These are phyloP conservation scores for Cryptocephalus primarius DNA, from an alignment of 2,888 invertebrate species.

Conservation along the genomic window DNA sequence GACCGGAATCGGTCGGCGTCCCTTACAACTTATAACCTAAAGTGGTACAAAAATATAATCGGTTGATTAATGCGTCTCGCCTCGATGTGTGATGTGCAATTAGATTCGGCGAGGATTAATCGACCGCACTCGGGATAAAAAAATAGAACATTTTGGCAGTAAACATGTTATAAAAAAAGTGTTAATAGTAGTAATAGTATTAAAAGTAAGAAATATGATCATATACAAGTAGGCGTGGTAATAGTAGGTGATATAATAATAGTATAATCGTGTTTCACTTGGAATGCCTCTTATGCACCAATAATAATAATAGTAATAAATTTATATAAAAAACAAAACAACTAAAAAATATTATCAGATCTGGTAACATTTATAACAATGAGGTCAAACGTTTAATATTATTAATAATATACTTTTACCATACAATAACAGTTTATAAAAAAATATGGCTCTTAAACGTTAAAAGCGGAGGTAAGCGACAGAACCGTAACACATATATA, in stretches of 20 bases:
- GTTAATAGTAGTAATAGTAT: constrained; percentile 19
- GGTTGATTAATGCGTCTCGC: no score
- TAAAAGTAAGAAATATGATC: constrained; percentile 15
- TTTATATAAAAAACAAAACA: constrained; percentile 7
- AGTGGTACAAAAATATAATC: no score
- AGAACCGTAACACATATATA: no score
- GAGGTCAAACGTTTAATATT: constrained; percentile 13
- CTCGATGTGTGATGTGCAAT: constrained; percentile 16
- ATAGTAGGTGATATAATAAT: constrained; percentile 6
- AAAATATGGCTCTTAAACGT: no score
- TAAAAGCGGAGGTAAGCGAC: no score
- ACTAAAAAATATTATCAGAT: constrained; percentile 26
- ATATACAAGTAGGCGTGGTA: no score
- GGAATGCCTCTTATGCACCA: constrained; percentile 33
- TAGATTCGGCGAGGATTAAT: no score
- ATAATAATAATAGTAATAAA: constrained; percentile 15
- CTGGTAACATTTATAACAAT: constrained; percentile 33
- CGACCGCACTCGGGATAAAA: constrained; percentile 15
- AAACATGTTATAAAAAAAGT: constrained; percentile 22
- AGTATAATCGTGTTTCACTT: constrained; percentile 25
- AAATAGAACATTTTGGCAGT: constrained; percentile 35
- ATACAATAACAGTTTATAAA: no score
- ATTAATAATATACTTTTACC: no score
- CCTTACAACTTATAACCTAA: no score
- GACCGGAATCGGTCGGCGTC: no score